Evolutionary conservation across 2,113 vertebrate species (phyloP), one percentile per base, ranked within the genome.

Genomic region (Oophaga pumilio): DNA sequence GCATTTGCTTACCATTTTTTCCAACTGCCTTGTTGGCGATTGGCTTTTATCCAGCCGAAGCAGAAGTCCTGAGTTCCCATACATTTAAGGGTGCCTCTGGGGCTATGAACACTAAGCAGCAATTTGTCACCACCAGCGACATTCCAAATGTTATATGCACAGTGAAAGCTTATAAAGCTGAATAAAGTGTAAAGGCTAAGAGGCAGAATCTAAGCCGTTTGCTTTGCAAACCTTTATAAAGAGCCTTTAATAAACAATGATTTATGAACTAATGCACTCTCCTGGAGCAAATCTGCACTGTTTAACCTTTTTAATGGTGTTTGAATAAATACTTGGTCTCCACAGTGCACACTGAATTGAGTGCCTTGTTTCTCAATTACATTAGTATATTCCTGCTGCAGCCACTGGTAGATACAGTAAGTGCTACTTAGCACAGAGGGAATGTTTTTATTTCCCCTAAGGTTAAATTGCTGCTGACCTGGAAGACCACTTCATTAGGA

Each of bases 51-150:
- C 91, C 92, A 92, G 86, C 85, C 52, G 1, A 28, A 79, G 81
- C 68, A 13, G 0, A 0, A 1, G 6, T 12, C 89, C 90, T 73
- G 68, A 81, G 81, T 91, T 91, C 90, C 89, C 82, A 88, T 8
- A 18, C 90, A 86, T 91, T 90, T 90, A 80, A 92, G 88, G 88
- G 89, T 10, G 73, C 90, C 90, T 88, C 62, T 88, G 92, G 88
- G 91, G 90, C 86, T 2, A 1, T 5, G 76, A 87, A 91, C 82
- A 88, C 89, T 76, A 90, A 83, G 56, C 7, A 22, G 89, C 13
- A 74, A 92, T 92, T 92, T 93, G 90, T 93, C 92, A 91, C 88
- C 89, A 33, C 20, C 0, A 0, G 50, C n/a, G 89, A 13, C 0
- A 26, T 76, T 85, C 76, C 11, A 0, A 0, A 76, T 0, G 0